A percentile compares a stretch with the other conserved stretches of the same genome.
Conservation (phyloP, 2,797 vertebrate species). For the Gouania willdenowi region DNA sequence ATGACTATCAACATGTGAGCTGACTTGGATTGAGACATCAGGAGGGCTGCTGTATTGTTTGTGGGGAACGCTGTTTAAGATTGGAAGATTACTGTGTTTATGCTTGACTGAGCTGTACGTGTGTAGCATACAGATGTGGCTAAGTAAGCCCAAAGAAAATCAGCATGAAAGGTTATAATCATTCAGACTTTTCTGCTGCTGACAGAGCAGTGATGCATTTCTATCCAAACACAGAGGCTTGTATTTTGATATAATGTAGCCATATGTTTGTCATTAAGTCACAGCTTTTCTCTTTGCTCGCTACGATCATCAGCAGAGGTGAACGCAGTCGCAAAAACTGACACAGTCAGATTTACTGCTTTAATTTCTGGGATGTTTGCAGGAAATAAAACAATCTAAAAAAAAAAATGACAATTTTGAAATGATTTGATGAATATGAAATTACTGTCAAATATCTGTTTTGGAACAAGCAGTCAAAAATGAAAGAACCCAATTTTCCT, state of each 20-base stretch:
- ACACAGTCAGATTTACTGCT: neutral
- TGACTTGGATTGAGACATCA: slow-evolving; percentile 33
- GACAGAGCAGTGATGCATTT: slow-evolving; percentile 20
- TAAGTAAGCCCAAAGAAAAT: slow-evolving; percentile 24
- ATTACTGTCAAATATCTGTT: neutral
- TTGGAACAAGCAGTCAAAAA: neutral
- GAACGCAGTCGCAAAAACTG: neutral
- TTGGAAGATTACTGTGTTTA: slow-evolving; percentile 39
- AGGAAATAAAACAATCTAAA: neutral
- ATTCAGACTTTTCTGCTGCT: slow-evolving; percentile 23
- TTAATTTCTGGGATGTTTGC: neutral
- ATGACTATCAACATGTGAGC: slow-evolving; percentile 20
- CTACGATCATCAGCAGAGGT: neutral
- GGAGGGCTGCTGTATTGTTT: slow-evolving; percentile 27
- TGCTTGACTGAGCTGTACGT: slow-evolving; percentile 17
- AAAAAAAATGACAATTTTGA: neutral
- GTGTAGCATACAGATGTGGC: slow-evolving; percentile 40
- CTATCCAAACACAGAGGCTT: neutral
- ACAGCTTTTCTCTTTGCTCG: slow-evolving; percentile 3
- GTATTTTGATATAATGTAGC: slow-evolving; percentile 7
- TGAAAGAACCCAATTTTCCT: neutral
- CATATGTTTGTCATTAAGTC: slow-evolving; percentile 8
- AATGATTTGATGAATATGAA: neutral
- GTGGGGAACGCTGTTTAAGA: slow-evolving; percentile 38
- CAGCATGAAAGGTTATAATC: slow-evolving; percentile 27